A percentile compares a stretch with the other conserved stretches of the same genome.
Conservation (phyloP, 2,113 vertebrate species). For the Hipposideros armiger region DNA sequence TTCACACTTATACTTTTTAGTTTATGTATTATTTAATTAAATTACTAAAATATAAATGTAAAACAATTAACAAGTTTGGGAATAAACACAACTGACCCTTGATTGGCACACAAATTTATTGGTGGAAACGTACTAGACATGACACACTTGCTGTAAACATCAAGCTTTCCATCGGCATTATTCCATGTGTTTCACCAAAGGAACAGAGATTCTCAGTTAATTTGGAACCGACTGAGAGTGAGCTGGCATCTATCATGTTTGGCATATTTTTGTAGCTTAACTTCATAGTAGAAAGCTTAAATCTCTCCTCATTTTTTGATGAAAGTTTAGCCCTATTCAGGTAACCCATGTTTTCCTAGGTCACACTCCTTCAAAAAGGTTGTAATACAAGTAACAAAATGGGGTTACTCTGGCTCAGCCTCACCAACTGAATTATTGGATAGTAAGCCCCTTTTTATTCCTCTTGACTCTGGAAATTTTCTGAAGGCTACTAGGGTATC, state of each 20-base stretch:
- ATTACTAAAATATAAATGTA: conserved; percentile 21
- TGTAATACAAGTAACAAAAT: background rate
- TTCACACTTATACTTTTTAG: background rate
- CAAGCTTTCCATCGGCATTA: background rate
- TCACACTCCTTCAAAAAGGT: background rate
- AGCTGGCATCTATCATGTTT: background rate
- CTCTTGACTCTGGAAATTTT: background rate
- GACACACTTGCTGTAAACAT: background rate
- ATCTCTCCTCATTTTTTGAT: background rate
- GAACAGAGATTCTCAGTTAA: background rate
- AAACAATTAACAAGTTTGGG: conserved; percentile 7
- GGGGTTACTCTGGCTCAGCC: background rate
- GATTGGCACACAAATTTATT: background rate
- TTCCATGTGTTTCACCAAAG: background rate
- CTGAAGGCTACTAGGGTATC: background rate
- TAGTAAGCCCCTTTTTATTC: background rate
- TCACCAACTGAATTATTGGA: background rate
- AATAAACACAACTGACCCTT: background rate
- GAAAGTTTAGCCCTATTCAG: background rate
- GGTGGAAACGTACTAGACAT: background rate
- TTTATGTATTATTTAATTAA: background rate
- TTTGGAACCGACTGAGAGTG: background rate
- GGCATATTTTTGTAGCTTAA: background rate
- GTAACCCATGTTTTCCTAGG: background rate
- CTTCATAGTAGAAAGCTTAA: background rate